A percentile compares a stretch with the other conserved stretches of the same genome.
Evolutionary conservation across 2,888 invertebrate species (phyloP).

Genomic region (Drosophila algonquin): DNA sequence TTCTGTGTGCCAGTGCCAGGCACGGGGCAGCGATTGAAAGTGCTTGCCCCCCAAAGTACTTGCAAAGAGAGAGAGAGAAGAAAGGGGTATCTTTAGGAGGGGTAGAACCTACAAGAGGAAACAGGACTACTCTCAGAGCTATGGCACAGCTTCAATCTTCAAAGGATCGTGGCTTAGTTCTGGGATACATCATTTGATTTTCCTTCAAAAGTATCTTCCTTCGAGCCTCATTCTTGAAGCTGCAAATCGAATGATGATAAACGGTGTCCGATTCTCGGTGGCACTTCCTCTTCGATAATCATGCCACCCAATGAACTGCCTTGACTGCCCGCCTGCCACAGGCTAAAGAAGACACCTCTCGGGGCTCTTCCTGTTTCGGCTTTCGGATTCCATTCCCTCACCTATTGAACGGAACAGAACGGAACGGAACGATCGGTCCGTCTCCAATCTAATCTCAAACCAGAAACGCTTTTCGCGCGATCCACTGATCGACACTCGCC

Average conservation of each 20-base stretch:
- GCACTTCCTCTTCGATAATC: slow-evolving; percentile 6
- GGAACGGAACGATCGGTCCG: background rate
- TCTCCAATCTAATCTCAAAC: slow-evolving; percentile 42
- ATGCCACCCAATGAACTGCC: slow-evolving; percentile 17
- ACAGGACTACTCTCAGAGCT: background rate
- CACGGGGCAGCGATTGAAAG: slow-evolving; percentile 47
- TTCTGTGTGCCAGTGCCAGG: slow-evolving; percentile 51
- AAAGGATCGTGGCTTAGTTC: too few relatives aligned
- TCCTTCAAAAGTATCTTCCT: too few relatives aligned
- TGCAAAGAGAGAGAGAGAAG: background rate
- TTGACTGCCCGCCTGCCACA: slow-evolving; percentile 22
- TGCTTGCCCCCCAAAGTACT: background rate
- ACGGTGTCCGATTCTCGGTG: slow-evolving; percentile 1
- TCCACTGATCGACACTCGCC: slow-evolving; percentile 34
- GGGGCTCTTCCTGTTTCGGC: slow-evolving; percentile 23
- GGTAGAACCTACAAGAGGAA: too few relatives aligned
- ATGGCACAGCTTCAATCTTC: too few relatives aligned
- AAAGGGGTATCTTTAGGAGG: too few relatives aligned
- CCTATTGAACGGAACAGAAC: background rate
- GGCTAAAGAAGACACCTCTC: slow-evolving; percentile 7
- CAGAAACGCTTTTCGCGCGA: slow-evolving; percentile 21
- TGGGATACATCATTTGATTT: too few relatives aligned
- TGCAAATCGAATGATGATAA: background rate
- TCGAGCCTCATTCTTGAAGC: too few relatives aligned
- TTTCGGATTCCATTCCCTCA: background rate